phyloP scores from a whole-genome alignment of 2,888 invertebrate genomes.

The Hydriomena furcata region DNA sequence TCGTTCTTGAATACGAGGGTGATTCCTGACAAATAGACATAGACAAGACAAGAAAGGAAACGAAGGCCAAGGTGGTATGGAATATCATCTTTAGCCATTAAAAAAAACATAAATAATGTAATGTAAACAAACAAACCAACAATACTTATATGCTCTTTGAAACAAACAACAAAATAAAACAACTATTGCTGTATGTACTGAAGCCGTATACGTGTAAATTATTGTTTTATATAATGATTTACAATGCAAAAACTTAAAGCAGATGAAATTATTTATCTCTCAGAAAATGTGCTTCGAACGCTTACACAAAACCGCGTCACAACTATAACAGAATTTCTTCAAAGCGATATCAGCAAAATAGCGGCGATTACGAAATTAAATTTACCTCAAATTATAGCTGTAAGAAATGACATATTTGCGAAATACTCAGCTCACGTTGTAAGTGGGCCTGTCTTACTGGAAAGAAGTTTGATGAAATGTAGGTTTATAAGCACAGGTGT shows the following conservation, averaged over 20 bases:
- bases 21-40: too few relatives aligned
- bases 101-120: too few relatives aligned
- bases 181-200: too few relatives aligned
- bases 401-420: slow-evolving; percentile 71
- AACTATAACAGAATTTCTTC: slow-evolving; percentile 83
- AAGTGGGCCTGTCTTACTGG: slow-evolving; percentile 54
- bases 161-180: too few relatives aligned
- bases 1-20: too few relatives aligned
- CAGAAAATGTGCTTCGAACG: slow-evolving; percentile 63
- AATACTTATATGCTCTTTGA: too few relatives aligned
- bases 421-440: slow-evolving; percentile 74
- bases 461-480: slow-evolving; percentile 50
- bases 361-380: slow-evolving; percentile 70
- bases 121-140: too few relatives aligned
- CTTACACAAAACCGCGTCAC: slow-evolving; percentile 80
- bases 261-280: slow-evolving; percentile 53
- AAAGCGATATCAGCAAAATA: slow-evolving; percentile 81
- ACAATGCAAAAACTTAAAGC: slow-evolving; percentile 58
- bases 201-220: too few relatives aligned
- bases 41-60: too few relatives aligned
- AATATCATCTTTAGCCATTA: too few relatives aligned
- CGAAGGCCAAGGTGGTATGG: too few relatives aligned
- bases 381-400: slow-evolving; percentile 68
- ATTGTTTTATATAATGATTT: too few relatives aligned
- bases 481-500: slow-evolving; percentile 72